Percentiles rank a stretch among this genome's conserved stretches.
Evolutionary conservation across 2,888 invertebrate genomes (phyloP).

Genomic region (Calliphora vomitoria): DNA sequence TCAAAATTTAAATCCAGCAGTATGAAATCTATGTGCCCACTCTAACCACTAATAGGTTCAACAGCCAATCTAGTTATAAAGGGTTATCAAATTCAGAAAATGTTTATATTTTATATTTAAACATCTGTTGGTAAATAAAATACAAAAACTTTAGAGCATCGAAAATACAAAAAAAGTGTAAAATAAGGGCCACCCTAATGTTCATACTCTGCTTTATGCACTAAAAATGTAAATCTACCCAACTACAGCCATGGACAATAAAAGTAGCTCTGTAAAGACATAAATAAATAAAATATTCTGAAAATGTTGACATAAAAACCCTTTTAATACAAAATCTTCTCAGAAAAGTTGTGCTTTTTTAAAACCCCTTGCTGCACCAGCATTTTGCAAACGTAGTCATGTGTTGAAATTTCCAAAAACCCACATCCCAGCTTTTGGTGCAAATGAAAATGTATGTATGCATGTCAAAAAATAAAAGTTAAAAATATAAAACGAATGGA

Average conservation of each 20-base stretch:
- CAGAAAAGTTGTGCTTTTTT: not conserved
- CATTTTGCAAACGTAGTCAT: not conserved
- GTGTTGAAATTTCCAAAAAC: not conserved
- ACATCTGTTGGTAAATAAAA: too few species aligned
- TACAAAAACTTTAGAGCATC: too few species aligned
- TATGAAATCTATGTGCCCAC: too few species aligned
- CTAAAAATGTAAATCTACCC: not conserved
- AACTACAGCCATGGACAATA: not conserved
- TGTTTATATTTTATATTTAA: too few species aligned
- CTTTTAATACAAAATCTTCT: not conserved
- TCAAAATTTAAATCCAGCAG: too few species aligned
- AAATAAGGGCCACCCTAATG: too few species aligned
- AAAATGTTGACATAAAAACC: too few species aligned
- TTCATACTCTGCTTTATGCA: not conserved
- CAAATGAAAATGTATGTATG: not conserved
- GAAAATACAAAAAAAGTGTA: too few species aligned
- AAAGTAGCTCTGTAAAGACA: not conserved
- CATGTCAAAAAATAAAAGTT: not conserved
- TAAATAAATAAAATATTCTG: not conserved
- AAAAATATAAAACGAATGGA: not conserved
- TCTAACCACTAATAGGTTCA: too few species aligned
- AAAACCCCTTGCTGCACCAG: not conserved
- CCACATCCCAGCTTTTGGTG: not conserved
- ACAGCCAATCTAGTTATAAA: too few species aligned
- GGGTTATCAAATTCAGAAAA: too few species aligned